Evolutionary conservation across 2,113 vertebrate species (phyloP), one percentile per base, ranked within the genome.

Genomic region (Menura novaehollandiae): DNA sequence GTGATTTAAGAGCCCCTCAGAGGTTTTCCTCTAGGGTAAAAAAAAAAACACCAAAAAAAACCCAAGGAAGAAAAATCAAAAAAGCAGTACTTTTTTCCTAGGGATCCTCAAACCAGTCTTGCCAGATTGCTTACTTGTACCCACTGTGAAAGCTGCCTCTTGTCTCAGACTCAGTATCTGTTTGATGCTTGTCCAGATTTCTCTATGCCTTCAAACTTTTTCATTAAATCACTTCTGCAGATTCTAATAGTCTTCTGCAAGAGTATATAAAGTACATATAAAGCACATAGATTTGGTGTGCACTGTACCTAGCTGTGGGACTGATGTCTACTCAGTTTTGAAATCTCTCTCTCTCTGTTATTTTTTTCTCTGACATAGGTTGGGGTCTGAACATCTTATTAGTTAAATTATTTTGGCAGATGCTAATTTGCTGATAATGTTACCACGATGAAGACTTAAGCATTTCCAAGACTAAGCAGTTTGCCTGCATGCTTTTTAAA

Each of bases 1-100:
- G 6, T 69, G 37, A 22, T 12, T 64, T 52, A 59, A 60, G 23
- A 90, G 19, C 4, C 16, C 56, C 53, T 68, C 3, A 4, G 22
- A 60, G 23, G 10, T 3, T 80, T 73, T 71, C 4, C 23, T n/a
- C 23, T 22, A 4, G 3, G 1, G 6, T 1, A 0, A 10, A 21
- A 41, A 41, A 26, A 11, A 43, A 5, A 21, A 33, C 8, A 7
- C 6, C 22, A 33, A n/a, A 5, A 22, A 23, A 49, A 15, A 43
- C 9, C 20, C 18, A 66, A 21, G 3, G 3, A 53, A 27, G 3
- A 23, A 39, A 58, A 46, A 35, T 0, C 1, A 3, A 51, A 77
- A 51, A 67, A 19, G 1, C 16, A 11, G 17, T 55, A 44, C 3
- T 32, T 88, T 32, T 81, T 35, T 55, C 41, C 60, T 71, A 33